Evolutionary conservation across 2,888 invertebrate genomes (phyloP).

Genomic region (Pogonocherus hispidulus): DNA sequence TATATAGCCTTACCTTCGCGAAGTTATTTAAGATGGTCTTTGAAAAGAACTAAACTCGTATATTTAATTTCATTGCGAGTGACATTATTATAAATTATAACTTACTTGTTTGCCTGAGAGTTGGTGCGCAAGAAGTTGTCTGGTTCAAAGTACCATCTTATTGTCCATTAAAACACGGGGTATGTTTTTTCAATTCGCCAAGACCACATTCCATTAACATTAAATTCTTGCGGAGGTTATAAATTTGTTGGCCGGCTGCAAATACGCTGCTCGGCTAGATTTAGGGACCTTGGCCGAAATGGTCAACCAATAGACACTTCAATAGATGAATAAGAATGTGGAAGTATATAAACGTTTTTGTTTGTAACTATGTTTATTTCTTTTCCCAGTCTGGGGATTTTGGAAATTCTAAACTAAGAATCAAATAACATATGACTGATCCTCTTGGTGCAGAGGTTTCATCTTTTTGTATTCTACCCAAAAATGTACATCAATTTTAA

Average conservation of each 20-base stretch:
- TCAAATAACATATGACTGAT: no score
- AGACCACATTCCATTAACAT: constrained; percentile 65
- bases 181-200: constrained; percentile 64
- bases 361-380: no score
- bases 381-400: no score
- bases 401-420: no score
- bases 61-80: constrained; percentile 64
- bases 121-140: constrained; percentile 63
- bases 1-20: constrained; percentile 33
- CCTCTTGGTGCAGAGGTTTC: no score
- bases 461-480: no score
- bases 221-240: constrained; percentile 65
- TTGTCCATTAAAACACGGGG: constrained; percentile 66
- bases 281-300: background rate
- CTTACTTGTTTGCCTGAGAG: constrained; percentile 60
- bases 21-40: constrained; percentile 49
- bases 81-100: constrained; percentile 67
- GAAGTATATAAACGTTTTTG: no score
- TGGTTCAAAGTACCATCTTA: constrained; percentile 66
- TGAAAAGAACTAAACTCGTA: constrained; percentile 58
- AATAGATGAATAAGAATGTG: no score
- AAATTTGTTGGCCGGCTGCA: constrained; percentile 61
- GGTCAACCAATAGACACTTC: no score
- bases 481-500: no score
- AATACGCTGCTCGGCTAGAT: constrained; percentile 30